Percentiles rank a stretch among this genome's conserved stretches.
phyloP scores from a whole-genome alignment of 92 coral and sea anemone species.

The Epizoanthus fatuus region DNA sequence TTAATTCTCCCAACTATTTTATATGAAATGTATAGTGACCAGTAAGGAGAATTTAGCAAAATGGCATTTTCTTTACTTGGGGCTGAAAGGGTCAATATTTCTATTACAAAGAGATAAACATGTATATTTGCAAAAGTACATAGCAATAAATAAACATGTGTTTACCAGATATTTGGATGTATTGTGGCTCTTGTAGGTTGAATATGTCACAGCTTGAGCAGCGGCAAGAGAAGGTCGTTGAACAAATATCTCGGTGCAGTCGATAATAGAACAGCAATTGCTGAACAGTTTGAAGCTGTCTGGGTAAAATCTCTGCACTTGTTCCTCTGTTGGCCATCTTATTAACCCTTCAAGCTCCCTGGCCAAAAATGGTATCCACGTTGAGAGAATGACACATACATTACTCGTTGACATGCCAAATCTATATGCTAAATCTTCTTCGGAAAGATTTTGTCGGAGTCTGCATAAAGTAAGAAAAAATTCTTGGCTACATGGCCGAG shows the following conservation, averaged over 20 bases:
- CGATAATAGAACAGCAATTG: conserved; percentile 65
- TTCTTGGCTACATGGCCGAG: conserved; percentile 52
- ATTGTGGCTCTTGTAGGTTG: conserved; percentile 65
- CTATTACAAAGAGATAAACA: neutral
- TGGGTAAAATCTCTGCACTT: conserved; percentile 39
- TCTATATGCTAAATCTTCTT: conserved; percentile 48
- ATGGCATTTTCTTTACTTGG: neutral
- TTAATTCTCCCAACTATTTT: no score
- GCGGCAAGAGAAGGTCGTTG: conserved; percentile 60
- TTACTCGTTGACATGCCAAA: conserved; percentile 54
- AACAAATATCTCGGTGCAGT: conserved; percentile 62
- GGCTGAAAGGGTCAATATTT: neutral
- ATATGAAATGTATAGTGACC: no score
- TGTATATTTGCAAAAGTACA: neutral
- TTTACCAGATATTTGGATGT: conserved; percentile 56
- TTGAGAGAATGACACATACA: conserved; percentile 46
- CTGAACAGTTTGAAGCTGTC: conserved; percentile 53
- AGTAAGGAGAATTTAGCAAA: no score
- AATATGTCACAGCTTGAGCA: conserved; percentile 55
- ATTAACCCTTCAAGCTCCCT: conserved; percentile 63
- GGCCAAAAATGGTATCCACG: conserved; percentile 68
- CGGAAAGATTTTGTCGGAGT: conserved; percentile 56
- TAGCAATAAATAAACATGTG: neutral
- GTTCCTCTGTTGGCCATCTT: conserved; percentile 66
- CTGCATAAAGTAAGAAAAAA: conserved; percentile 62